These are phyloP conservation scores for Cuculus canorus DNA, from an alignment of 2,797 vertebrate species.

Conservation along the genomic window DNA sequence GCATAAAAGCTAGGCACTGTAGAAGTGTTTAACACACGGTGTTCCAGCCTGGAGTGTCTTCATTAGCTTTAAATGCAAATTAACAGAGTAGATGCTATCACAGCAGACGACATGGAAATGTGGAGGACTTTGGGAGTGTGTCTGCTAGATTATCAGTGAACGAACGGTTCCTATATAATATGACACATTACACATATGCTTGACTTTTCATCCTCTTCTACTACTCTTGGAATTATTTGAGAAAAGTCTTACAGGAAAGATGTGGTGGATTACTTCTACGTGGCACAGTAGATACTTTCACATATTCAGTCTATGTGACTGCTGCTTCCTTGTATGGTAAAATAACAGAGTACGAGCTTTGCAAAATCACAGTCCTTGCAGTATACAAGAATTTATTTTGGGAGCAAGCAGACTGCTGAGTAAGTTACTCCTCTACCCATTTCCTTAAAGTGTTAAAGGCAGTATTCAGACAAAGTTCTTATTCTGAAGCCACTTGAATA, in stretches of 20 bases:
- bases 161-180: not conserved
- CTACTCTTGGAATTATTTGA: not conserved
- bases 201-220: not conserved
- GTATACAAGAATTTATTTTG: not conserved
- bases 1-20: not conserved
- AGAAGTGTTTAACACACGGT: not conserved
- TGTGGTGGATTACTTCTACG: not conserved
- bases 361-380: not conserved
- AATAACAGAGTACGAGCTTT: not conserved
- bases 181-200: not conserved
- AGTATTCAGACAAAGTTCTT: not conserved
- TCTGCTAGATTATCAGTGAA: not conserved
- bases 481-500: not conserved
- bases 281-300: not conserved
- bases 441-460: not conserved
- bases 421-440: not conserved
- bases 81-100: not conserved
- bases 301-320: not conserved
- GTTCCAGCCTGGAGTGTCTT: not conserved
- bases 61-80: not conserved
- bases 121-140: not conserved
- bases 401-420: not conserved
- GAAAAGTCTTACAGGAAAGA: not conserved
- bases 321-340: not conserved
- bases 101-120: rapidly evolving